Percentiles rank a stretch among this genome's conserved stretches.
Conservation (phyloP, 2,888 invertebrate genomes). For the Anoncus sp. region DNA sequence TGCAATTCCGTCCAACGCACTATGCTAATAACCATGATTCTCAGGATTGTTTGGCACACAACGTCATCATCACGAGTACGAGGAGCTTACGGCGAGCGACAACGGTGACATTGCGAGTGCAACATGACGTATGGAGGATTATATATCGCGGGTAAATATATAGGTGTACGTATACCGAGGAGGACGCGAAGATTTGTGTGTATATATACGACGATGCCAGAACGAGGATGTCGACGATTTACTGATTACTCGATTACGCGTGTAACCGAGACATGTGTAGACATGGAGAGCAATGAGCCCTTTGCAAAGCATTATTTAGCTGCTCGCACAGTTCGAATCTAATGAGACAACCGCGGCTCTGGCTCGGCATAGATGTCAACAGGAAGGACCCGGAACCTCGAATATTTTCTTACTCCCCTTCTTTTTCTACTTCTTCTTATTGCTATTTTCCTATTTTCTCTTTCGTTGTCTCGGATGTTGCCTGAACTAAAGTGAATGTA, state of each 20-base stretch:
- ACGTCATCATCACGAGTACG: slow-evolving; percentile 32
- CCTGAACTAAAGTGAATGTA: no score
- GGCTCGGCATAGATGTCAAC: slow-evolving; percentile 38
- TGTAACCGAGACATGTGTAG: slow-evolving; percentile 54
- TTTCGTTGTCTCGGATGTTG: no score
- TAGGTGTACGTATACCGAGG: slow-evolving; percentile 15
- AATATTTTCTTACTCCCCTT: slow-evolving; percentile 5
- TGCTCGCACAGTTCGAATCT: slow-evolving; percentile 51
- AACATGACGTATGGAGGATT: slow-evolving; percentile 18
- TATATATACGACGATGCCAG: slow-evolving; percentile 34
- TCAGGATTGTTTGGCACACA: slow-evolving; percentile 46
- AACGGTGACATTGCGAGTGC: slow-evolving; percentile 10
- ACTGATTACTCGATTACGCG: slow-evolving; percentile 65
- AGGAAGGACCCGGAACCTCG: slow-evolving; percentile 34
- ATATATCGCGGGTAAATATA: neutral
- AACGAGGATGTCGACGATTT: slow-evolving; percentile 76
- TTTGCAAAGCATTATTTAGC: neutral
- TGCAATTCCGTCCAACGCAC: slow-evolving; percentile 40
- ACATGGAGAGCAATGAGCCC: slow-evolving; percentile 32
- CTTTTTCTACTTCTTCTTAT: no score
- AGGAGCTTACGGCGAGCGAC: slow-evolving; percentile 10
- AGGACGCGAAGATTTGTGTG: slow-evolving; percentile 33
- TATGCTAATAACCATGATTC: slow-evolving; percentile 39
- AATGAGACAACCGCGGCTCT: slow-evolving; percentile 52
- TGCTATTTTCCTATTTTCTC: no score